A percentile compares a stretch with the other conserved stretches of the same genome.
Evolutionary conservation across 2,113 vertebrate species (phyloP).

Genomic region (Cisticola juncidis): DNA sequence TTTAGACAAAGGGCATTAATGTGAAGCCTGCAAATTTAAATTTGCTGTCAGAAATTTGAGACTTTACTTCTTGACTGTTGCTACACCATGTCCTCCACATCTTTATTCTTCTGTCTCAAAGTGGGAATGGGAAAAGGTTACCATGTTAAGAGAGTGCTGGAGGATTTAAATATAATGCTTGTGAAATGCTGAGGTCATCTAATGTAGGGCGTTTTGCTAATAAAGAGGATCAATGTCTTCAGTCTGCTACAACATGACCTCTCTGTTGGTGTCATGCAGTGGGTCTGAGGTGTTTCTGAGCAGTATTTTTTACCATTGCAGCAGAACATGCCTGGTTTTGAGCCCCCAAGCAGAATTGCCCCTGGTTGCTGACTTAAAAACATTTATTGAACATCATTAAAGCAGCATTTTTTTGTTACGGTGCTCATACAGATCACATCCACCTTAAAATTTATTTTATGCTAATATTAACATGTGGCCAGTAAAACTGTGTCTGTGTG

Average conservation of each 20-base stretch:
- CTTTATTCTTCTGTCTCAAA: background rate
- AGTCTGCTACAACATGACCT: background rate
- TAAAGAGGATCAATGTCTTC: background rate
- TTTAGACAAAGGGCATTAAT: background rate
- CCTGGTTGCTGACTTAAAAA: background rate
- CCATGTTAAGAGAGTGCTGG: background rate
- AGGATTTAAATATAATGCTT: background rate
- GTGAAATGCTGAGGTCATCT: background rate
- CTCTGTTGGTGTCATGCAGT: background rate
- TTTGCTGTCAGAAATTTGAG: background rate
- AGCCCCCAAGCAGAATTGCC: background rate
- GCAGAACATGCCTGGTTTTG: background rate
- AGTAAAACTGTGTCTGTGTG: background rate
- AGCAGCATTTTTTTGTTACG: background rate
- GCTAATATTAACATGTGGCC: background rate
- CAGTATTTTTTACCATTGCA: background rate
- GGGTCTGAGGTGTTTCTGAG: background rate
- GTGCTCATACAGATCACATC: background rate
- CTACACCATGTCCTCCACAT: rapidly evolving
- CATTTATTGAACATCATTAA: background rate
- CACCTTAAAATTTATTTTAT: background rate
- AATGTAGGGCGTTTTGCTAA: background rate
- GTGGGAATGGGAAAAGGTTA: background rate
- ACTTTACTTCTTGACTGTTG: background rate
- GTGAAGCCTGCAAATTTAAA: background rate